A percentile compares a stretch with the other conserved stretches of the same genome.
phyloP scores from a whole-genome alignment of 30 jellyfish, hydroid and myxozoan genomes.

The Euphysa ruthae region DNA sequence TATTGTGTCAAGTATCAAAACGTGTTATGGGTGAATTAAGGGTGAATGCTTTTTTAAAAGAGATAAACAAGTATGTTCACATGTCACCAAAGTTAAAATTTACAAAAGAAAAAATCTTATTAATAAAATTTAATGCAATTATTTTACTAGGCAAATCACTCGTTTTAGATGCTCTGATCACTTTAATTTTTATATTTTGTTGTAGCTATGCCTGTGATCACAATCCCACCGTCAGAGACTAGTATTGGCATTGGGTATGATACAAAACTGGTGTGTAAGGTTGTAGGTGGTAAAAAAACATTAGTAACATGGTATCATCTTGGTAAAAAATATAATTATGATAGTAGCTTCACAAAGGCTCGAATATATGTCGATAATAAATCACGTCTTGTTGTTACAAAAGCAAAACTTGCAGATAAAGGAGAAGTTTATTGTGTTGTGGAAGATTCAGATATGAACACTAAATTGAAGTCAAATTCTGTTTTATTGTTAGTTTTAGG shows the following conservation, averaged over 20 bases:
- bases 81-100: no score
- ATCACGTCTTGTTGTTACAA: not conserved
- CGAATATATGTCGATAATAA: constrained; percentile 12
- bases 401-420: not conserved
- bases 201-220: not conserved
- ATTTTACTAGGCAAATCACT: no score
- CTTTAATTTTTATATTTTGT: not conserved
- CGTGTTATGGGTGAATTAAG: no score
- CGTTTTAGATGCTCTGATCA: no score
- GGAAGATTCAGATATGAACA: not conserved
- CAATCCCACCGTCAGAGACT: constrained; percentile 51
- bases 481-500: constrained; percentile 52
- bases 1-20: no score
- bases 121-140: no score
- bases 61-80: no score
- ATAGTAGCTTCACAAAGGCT: not conserved
- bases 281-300: constrained; percentile 45
- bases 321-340: not conserved
- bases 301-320: constrained; percentile 4
- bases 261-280: constrained; percentile 65
- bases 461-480: not conserved
- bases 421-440: constrained; percentile 9
- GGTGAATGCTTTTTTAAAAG: no score
- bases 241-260: constrained; percentile 72
- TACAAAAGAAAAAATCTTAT: no score